phyloP scores from a whole-genome alignment of 2,797 vertebrate genomes.

The Cyclura pinguis region DNA sequence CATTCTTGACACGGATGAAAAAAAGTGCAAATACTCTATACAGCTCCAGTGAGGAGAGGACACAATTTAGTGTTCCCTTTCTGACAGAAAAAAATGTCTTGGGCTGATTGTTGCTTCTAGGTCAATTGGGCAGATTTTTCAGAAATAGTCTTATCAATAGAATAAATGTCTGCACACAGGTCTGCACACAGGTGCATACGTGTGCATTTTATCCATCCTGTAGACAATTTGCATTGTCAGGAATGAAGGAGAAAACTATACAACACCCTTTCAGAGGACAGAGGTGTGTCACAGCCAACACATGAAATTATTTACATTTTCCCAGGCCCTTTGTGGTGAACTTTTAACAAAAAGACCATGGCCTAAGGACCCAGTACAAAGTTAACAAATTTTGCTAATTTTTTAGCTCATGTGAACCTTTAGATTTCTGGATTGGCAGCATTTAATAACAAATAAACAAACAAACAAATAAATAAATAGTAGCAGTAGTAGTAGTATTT shows the following conservation, averaged over 20 bases:
- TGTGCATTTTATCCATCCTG: not conserved
- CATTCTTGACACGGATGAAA: no score
- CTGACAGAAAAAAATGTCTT: no score
- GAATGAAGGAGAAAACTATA: not conserved
- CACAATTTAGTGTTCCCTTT: no score
- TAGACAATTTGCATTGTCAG: not conserved
- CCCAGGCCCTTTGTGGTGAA: not conserved
- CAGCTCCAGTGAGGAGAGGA: no score
- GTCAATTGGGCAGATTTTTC: not conserved
- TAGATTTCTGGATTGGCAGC: not conserved
- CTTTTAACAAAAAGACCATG: not conserved
- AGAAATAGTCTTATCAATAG: not conserved
- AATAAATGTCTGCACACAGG: not conserved
- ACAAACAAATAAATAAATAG: no score
- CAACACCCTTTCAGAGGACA: not conserved
- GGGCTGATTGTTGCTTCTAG: not conserved
- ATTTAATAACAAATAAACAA: no score
- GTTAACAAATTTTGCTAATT: not conserved
- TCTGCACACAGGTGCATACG: not conserved
- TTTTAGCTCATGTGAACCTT: not conserved
- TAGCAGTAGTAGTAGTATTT: no score
- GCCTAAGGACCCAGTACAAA: not conserved
- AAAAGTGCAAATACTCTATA: no score
- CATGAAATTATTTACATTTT: not conserved
- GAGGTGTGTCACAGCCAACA: not conserved